These are phyloP conservation scores for Aplysia californica DNA, from an alignment of 1,140 invertebrate genomes.

Conservation along the genomic window DNA sequence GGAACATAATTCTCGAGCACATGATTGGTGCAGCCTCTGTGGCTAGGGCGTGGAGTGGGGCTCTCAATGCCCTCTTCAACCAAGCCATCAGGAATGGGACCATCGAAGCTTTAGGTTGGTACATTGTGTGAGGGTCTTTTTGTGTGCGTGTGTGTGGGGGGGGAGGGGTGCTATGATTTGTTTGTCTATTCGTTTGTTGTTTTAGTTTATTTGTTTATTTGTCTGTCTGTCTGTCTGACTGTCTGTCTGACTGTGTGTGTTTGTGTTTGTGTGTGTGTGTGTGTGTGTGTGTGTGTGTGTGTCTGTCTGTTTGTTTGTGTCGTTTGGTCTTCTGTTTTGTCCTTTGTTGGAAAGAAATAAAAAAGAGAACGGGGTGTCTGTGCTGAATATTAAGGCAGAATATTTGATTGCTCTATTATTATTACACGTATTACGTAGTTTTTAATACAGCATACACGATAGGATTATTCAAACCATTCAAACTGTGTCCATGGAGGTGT, in stretches of 20 bases:
- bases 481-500: no score
- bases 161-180: no score
- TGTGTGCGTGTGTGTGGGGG: background rate
- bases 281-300: background rate
- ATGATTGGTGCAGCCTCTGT: conserved; percentile 81
- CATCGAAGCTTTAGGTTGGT: conserved; percentile 75
- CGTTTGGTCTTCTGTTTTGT: no score
- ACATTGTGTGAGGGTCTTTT: background rate
- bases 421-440: no score
- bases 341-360: no score
- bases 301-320: no score
- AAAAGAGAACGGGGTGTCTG: no score
- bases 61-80: conserved; percentile 87
- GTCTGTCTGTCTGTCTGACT: background rate
- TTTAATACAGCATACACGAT: no score
- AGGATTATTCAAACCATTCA: no score
- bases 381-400: no score
- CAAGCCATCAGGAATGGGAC: conserved; percentile 84
- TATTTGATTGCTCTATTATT: no score
- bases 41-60: conserved; percentile 92
- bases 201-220: background rate
- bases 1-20: conserved; percentile 68
- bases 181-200: no score
- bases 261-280: background rate
- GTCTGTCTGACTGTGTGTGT: background rate